Evolutionary conservation across 2,113 vertebrate species (phyloP).

Genomic region (Paramisgurnus dabryanus): DNA sequence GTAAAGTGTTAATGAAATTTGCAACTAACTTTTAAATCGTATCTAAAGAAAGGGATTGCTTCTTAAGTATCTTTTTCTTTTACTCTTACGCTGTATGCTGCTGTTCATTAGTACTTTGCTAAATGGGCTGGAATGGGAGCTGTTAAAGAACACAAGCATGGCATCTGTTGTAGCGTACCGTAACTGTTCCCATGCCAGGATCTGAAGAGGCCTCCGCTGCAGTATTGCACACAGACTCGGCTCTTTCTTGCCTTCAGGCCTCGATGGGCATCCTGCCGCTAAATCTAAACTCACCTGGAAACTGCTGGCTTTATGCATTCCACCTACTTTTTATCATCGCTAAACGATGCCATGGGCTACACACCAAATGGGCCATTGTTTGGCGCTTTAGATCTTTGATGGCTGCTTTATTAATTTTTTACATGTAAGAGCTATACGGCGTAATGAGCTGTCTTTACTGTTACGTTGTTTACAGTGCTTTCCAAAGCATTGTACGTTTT

Average conservation of each 20-base stretch:
- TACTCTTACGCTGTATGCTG: slow-evolving; percentile 17
- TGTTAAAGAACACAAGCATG: slow-evolving; percentile 45
- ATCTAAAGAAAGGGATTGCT: slow-evolving; percentile 12
- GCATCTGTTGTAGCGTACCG: slow-evolving; percentile 53
- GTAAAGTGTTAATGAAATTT: no score
- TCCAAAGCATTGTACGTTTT: slow-evolving; percentile 14
- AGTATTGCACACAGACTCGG: slow-evolving; percentile 41
- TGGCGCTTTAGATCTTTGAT: slow-evolving; percentile 47
- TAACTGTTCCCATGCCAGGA: slow-evolving; percentile 62
- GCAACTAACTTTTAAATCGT: neutral
- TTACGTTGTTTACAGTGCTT: slow-evolving; percentile 31
- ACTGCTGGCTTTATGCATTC: slow-evolving; percentile 56
- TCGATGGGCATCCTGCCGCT: slow-evolving; percentile 55
- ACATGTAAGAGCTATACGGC: slow-evolving; percentile 17
- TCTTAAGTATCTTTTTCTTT: slow-evolving; percentile 21
- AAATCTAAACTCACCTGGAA: slow-evolving; percentile 50
- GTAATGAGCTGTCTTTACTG: slow-evolving; percentile 37
- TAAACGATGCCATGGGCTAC: slow-evolving; percentile 54
- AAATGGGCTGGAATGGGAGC: slow-evolving; percentile 42
- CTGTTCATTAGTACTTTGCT: slow-evolving; percentile 39
- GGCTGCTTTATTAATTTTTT: slow-evolving; percentile 41
- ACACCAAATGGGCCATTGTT: slow-evolving; percentile 51
- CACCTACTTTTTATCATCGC: slow-evolving; percentile 42
- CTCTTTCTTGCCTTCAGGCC: slow-evolving; percentile 53
- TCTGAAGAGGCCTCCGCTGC: slow-evolving; percentile 50